Conservation (phyloP, 1,140 invertebrate species). For the Apis laboriosa region DNA sequence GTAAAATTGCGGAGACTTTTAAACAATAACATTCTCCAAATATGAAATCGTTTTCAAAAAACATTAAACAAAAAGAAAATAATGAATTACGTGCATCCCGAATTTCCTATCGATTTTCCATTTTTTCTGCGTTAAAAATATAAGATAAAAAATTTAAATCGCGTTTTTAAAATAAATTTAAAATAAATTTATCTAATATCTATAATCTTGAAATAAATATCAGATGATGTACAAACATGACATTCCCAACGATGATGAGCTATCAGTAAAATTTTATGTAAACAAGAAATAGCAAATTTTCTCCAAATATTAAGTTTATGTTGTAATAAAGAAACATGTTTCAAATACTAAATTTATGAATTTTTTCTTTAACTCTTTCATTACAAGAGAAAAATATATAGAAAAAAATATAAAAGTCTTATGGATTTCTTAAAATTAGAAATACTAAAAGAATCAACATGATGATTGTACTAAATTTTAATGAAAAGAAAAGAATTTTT, state of each 20-base stretch:
- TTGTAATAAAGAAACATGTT: neutral
- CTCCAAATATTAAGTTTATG: neutral
- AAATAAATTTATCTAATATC: neutral
- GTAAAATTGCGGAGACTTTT: neutral
- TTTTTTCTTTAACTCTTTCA: neutral
- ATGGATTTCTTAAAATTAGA: too few species aligned
- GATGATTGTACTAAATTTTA: too few species aligned
- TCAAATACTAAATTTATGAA: neutral
- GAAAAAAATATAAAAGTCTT: too few species aligned
- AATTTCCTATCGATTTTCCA: neutral
- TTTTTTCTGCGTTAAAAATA: neutral
- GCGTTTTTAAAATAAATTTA: neutral
- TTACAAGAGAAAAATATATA: too few species aligned
- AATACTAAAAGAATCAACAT: too few species aligned
- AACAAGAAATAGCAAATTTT: neutral
- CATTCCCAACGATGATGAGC: neutral
- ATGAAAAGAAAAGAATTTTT: too few species aligned
- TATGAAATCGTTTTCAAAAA: neutral
- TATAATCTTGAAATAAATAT: neutral
- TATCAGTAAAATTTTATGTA: neutral
- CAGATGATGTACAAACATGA: neutral
- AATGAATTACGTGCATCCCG: neutral
- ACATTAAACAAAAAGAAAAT: neutral
- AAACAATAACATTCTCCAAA: neutral
- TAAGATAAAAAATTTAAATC: neutral